phyloP scores from a whole-genome alignment of 2,888 invertebrate species.

The Harpalus rufipes region DNA sequence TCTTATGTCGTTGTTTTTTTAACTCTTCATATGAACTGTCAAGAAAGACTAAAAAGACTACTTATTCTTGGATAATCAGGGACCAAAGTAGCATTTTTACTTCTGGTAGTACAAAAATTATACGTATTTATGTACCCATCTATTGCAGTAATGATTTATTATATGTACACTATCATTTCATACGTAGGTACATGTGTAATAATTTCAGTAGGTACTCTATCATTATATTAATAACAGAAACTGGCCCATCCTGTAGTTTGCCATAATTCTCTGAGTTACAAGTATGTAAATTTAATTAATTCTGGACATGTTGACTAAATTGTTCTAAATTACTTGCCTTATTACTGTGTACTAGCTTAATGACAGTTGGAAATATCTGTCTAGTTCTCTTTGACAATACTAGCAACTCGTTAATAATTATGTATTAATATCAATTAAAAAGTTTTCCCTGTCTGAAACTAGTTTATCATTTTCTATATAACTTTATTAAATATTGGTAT shows the following conservation, averaged over 20 bases:
- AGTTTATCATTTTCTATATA: slow-evolving; percentile 11
- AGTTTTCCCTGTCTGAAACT: not conserved
- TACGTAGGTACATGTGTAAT: not conserved
- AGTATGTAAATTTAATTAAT: slow-evolving; percentile 46
- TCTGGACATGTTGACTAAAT: slow-evolving; percentile 41
- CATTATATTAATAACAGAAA: slow-evolving; percentile 23
- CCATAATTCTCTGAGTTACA: slow-evolving; percentile 24
- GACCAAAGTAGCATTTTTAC: too few relatives aligned
- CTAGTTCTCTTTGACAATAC: slow-evolving; percentile 49
- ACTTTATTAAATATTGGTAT: slow-evolving; percentile 12
- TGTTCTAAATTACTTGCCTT: slow-evolving; percentile 46
- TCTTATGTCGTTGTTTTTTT: too few relatives aligned
- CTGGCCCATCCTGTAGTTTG: slow-evolving; percentile 12
- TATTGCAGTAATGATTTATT: too few relatives aligned
- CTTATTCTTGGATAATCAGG: too few relatives aligned
- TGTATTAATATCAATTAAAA: slow-evolving; percentile 43
- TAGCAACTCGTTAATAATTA: slow-evolving; percentile 11
- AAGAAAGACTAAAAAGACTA: too few relatives aligned
- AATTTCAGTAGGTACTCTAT: not conserved
- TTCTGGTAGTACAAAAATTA: too few relatives aligned
- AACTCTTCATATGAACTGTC: too few relatives aligned
- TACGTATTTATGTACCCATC: too few relatives aligned
- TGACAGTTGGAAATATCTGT: slow-evolving; percentile 39
- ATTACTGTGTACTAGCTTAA: slow-evolving; percentile 29
- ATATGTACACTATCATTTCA: not conserved